Conservation (phyloP, 1,140 invertebrate genomes). For the Micrasema minimum region DNA sequence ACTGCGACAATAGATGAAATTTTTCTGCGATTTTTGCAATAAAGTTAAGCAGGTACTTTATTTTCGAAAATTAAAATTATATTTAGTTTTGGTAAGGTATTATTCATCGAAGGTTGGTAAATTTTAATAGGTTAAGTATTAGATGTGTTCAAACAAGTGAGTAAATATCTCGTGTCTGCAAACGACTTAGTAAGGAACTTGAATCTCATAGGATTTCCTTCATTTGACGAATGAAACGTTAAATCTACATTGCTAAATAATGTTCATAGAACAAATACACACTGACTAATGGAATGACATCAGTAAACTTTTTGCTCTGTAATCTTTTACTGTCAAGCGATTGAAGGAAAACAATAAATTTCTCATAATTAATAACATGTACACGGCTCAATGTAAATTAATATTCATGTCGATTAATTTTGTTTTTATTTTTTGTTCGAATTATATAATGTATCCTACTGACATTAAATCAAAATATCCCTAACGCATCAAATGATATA, state of each 20-base stretch:
- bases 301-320: constrained; percentile 37
- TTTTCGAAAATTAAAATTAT: too few relatives aligned
- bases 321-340: constrained; percentile 35
- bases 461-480: constrained; percentile 32
- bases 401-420: constrained; percentile 38
- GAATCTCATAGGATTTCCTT: too few relatives aligned
- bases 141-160: too few relatives aligned
- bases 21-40: too few relatives aligned
- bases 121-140: too few relatives aligned
- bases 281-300: constrained; percentile 41
- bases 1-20: too few relatives aligned
- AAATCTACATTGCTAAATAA: constrained; percentile 28
- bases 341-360: constrained; percentile 38
- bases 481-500: constrained; percentile 25
- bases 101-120: too few relatives aligned
- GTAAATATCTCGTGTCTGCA: too few relatives aligned
- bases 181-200: too few relatives aligned
- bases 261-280: constrained; percentile 37
- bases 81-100: too few relatives aligned
- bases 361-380: constrained; percentile 37
- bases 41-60: too few relatives aligned
- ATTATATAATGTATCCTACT: constrained; percentile 32
- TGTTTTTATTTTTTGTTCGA: constrained; percentile 32
- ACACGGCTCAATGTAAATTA: constrained; percentile 33
- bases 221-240: constrained; percentile 3